Evolutionary conservation across 2,888 invertebrate species (phyloP), one percentile per base, ranked within the genome.

Genomic region (Pollenia angustigena): DNA sequence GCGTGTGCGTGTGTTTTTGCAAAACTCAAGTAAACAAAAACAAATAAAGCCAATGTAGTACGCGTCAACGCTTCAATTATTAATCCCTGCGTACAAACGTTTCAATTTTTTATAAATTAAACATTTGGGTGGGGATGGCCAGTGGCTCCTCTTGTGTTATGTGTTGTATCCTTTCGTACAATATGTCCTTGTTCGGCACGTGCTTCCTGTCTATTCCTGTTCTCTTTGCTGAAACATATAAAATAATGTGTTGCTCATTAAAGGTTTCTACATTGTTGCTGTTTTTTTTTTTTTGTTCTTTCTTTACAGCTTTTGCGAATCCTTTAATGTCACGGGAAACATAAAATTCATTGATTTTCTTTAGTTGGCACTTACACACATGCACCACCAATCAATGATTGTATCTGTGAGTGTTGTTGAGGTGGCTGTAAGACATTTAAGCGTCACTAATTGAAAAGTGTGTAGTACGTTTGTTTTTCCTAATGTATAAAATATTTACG

Each of bases 1-100:
- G 89, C 87, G 10, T 88, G 88, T 90, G 90, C 89, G 90, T 90
- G 89, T 89, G 89, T 89, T 88, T 90, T 91, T 90, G 90, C 89
- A 90, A 90, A 90, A 90, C 89, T 91, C 90, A 90, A 90, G 91
- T 90, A 87, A 88, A 81, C 80, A 78, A 87, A 88, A 89, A 88
- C 88, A 88, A 89, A 89, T 88, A 89, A 87, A 82, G 88, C 85
- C 88, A 89, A 89, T 88, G 81, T 89, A 87, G 86, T 89, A 87
- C 87, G 84, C 85, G 88, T 88, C 87, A 89, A 85, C 87, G 87
- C 83, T 69, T 62, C 78, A 74, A 81, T 87, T 87, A 87, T 84
- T 87, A 85, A 88, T 85, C 72, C 85, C 68, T 80, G 74, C 54
- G 46, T 85, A 62, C 71, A 72, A 83, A 52, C 52, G 71, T 74